A percentile compares a stretch with the other conserved stretches of the same genome.
These are phyloP conservation scores for Pheosia gnoma DNA, from an alignment of 2,888 invertebrate species.

Conservation along the genomic window DNA sequence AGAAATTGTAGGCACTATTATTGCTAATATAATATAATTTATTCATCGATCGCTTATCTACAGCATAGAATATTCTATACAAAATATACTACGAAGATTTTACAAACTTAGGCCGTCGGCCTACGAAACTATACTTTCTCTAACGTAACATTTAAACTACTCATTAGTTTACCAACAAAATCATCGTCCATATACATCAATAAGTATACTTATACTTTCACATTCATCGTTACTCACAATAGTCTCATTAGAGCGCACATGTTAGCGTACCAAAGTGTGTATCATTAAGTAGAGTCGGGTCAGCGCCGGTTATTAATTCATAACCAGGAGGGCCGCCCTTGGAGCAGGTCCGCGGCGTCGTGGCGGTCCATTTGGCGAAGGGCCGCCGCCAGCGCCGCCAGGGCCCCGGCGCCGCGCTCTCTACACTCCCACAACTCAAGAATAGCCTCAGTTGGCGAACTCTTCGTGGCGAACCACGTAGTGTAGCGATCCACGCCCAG, in stretches of 20 bases:
- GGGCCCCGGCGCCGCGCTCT: constrained; percentile 91
- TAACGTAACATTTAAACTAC: constrained; percentile 79
- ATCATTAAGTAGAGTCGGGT: constrained; percentile 39
- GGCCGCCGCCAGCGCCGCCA: constrained; percentile 87
- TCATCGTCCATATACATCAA: constrained; percentile 40
- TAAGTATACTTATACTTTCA: constrained; percentile 39
- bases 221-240: constrained; percentile 36
- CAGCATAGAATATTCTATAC: constrained; percentile 79
- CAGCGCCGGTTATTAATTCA: constrained; percentile 54
- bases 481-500: constrained; percentile 97
- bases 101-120: constrained; percentile 72
- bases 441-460: constrained; percentile 98
- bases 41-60: constrained; percentile 72
- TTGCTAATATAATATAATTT: constrained; percentile 82
- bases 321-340: constrained; percentile 79
- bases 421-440: constrained; percentile 98
- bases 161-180: constrained; percentile 63
- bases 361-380: constrained; percentile 75
- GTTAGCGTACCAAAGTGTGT: constrained; percentile 22
- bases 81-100: constrained; percentile 81
- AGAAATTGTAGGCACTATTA: constrained; percentile 82
- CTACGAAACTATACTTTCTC: constrained; percentile 69
- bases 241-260: constrained; percentile 36
- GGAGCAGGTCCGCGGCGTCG: constrained; percentile 75
- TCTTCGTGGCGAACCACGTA: constrained; percentile 98